Evolutionary conservation across 2,113 vertebrate genomes (phyloP).

Genomic region (Pholis gunnellus): DNA sequence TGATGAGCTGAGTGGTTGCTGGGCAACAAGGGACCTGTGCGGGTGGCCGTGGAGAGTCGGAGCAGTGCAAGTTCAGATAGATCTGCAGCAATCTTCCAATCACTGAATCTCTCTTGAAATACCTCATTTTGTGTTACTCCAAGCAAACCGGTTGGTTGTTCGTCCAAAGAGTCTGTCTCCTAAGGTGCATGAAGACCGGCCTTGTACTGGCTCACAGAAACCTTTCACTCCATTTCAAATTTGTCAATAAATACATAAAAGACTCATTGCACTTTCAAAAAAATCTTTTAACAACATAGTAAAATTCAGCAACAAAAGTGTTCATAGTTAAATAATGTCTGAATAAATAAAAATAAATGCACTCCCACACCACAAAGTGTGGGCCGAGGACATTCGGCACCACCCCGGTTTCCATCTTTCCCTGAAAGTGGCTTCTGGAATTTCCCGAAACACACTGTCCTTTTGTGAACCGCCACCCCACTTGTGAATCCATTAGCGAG

Average conservation of each 20-base stretch:
- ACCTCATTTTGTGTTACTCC: slow-evolving; percentile 10
- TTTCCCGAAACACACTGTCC: slow-evolving; percentile 58
- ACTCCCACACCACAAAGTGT: slow-evolving; percentile 25
- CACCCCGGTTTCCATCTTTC: slow-evolving; percentile 42
- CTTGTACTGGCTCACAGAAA: slow-evolving; percentile 33
- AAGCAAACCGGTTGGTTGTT: slow-evolving; percentile 14
- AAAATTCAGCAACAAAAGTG: no score
- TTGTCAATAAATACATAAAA: slow-evolving; percentile 38
- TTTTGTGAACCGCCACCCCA: slow-evolving; percentile 68
- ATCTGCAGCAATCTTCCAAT: slow-evolving; percentile 40
- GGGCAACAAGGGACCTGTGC: slow-evolving; percentile 82
- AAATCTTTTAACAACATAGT: slow-evolving; percentile 10
- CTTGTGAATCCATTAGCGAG: slow-evolving; percentile 75
- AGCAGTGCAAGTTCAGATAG: slow-evolving; percentile 52
- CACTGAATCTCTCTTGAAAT: slow-evolving; percentile 30
- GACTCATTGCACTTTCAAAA: slow-evolving; percentile 34
- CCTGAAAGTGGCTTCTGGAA: slow-evolving; percentile 54
- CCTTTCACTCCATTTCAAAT: slow-evolving; percentile 35
- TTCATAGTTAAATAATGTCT: slow-evolving; percentile 30
- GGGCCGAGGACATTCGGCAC: slow-evolving; percentile 45
- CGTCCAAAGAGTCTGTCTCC: slow-evolving; percentile 1
- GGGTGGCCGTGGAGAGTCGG: slow-evolving; percentile 62
- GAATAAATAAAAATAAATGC: slow-evolving; percentile 30
- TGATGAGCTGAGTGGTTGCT: slow-evolving; percentile 80
- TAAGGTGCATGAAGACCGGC: not conserved